phyloP scores from a whole-genome alignment of 2,113 vertebrate species.

The Lagopus muta region DNA sequence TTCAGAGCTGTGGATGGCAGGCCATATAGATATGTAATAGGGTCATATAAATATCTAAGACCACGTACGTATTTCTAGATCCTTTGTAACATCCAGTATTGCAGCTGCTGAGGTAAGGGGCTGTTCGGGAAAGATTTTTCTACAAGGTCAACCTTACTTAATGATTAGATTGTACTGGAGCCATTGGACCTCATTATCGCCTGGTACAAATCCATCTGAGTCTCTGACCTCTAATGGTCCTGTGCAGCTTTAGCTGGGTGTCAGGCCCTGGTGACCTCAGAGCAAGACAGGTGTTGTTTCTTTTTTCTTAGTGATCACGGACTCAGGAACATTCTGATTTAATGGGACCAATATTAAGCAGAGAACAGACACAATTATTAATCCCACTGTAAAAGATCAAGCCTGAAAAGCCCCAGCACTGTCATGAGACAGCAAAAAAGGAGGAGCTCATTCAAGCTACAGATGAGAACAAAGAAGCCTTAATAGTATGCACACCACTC shows the following conservation, averaged over 20 bases:
- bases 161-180: neutral
- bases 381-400: neutral
- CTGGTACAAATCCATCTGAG: neutral
- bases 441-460: neutral
- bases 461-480: neutral
- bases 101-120: conserved; percentile 3
- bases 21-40: neutral
- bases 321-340: conserved; percentile 2
- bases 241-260: neutral
- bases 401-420: neutral
- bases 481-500: accelerated
- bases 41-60: neutral
- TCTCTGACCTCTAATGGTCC: neutral
- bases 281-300: conserved; percentile 2
- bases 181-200: neutral
- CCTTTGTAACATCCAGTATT: neutral
- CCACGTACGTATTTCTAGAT: neutral
- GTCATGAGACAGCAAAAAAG: neutral
- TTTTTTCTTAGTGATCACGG: neutral
- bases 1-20: conserved; percentile 29
- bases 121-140: neutral
- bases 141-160: neutral
- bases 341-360: neutral
- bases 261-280: neutral
- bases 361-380: neutral